phyloP scores from a whole-genome alignment of 2,888 invertebrate genomes.

The Polyommatus iphigenia region DNA sequence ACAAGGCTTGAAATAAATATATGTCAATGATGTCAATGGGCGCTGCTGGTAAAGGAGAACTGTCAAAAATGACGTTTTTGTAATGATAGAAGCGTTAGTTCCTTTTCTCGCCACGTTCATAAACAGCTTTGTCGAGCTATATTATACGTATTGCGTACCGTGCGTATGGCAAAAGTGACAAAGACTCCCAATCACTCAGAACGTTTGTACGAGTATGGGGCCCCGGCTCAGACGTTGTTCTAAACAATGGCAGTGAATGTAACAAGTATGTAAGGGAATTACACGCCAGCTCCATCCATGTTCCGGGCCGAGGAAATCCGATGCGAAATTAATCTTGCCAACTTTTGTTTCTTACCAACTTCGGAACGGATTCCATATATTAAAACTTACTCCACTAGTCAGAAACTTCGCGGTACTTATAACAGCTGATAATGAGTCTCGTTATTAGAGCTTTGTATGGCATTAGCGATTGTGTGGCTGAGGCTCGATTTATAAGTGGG shows the following conservation, averaged over 20 bases:
- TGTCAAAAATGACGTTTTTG: too few relatives aligned
- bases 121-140: too few relatives aligned
- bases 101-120: too few relatives aligned
- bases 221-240: not conserved
- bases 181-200: too few relatives aligned
- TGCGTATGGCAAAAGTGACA: too few relatives aligned
- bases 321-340: conserved; percentile 33
- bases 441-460: not conserved
- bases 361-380: conserved; percentile 32
- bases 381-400: conserved; percentile 31
- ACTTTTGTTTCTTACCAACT: conserved; percentile 36
- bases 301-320: conserved; percentile 29
- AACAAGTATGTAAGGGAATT: conserved; percentile 24
- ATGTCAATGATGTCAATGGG: too few relatives aligned
- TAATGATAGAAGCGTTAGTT: too few relatives aligned
- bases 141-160: too few relatives aligned
- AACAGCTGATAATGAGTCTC: conserved; percentile 29
- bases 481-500: not conserved
- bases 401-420: conserved; percentile 23
- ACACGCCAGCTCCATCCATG: conserved; percentile 21
- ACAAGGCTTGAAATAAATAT: too few relatives aligned
- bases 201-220: not conserved
- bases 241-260: conserved; percentile 7
- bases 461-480: not conserved
- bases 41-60: too few relatives aligned